These are phyloP conservation scores for Cygnus olor DNA, from an alignment of 2,797 vertebrate species.

Conservation along the genomic window DNA sequence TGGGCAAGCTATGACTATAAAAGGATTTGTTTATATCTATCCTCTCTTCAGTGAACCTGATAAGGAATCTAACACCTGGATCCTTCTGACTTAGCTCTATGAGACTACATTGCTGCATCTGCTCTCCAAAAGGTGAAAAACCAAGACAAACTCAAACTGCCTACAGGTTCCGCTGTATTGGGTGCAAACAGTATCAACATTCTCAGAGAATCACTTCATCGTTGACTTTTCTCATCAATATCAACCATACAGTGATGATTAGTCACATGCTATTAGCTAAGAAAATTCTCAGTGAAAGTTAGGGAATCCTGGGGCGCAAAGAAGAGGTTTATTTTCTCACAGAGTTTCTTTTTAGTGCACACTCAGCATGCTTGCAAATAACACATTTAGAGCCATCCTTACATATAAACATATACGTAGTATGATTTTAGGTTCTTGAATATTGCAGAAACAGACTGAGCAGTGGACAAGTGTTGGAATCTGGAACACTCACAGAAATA, in stretches of 20 bases:
- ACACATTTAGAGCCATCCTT: neutral
- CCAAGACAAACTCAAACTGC: neutral
- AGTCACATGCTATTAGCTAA: neutral
- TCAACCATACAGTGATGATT: neutral
- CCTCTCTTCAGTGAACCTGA: neutral
- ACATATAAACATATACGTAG: fast-evolving
- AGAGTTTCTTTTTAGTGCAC: neutral
- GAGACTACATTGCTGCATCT: neutral
- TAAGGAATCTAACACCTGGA: neutral
- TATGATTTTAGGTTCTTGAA: neutral
- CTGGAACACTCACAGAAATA: neutral
- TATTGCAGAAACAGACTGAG: neutral
- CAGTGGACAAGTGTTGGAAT: neutral
- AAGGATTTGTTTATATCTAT: neutral
- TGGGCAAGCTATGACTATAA: neutral
- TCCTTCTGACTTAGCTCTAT: neutral
- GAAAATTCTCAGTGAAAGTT: neutral
- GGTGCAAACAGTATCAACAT: neutral
- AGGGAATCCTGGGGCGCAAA: neutral
- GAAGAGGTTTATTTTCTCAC: neutral
- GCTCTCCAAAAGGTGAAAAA: neutral
- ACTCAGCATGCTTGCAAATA: neutral
- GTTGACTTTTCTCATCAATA: neutral
- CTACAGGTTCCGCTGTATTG: neutral
- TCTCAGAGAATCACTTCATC: neutral